Conservation (phyloP, 2,113 vertebrate species). For the Trematocara macrostoma region DNA sequence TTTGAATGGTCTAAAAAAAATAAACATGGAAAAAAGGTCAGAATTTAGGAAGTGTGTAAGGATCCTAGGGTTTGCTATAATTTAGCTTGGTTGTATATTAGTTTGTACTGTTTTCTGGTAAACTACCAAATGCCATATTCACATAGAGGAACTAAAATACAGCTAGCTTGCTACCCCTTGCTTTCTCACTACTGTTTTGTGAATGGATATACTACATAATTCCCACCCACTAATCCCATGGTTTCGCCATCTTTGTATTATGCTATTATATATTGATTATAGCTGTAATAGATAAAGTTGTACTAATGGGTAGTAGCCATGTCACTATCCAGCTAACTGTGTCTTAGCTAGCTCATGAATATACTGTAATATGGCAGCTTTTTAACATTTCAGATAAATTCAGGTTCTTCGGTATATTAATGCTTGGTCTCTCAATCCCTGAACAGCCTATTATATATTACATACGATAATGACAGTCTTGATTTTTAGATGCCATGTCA, state of each 20-base stretch:
- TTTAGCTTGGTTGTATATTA: not conserved
- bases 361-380: not conserved
- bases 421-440: not conserved
- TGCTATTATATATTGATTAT: not conserved
- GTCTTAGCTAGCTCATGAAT: not conserved
- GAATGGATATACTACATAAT: not conserved
- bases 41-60: not conserved
- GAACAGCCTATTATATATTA: not conserved
- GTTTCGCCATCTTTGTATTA: not conserved
- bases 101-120: not conserved
- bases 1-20: not conserved
- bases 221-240: not conserved
- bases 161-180: not conserved
- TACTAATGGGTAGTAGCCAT: not conserved
- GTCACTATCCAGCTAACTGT: not conserved
- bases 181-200: not conserved
- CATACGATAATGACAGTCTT: not conserved
- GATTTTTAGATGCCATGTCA: not conserved
- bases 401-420: not conserved
- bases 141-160: not conserved
- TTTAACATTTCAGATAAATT: not conserved
- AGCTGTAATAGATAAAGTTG: not conserved
- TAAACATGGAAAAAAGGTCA: not conserved
- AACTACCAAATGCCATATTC: not conserved
- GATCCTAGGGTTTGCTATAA: rapidly evolving